Evolutionary conservation across 1,140 invertebrate genomes (phyloP).

Genomic region (Pachypeltis micranthus): DNA sequence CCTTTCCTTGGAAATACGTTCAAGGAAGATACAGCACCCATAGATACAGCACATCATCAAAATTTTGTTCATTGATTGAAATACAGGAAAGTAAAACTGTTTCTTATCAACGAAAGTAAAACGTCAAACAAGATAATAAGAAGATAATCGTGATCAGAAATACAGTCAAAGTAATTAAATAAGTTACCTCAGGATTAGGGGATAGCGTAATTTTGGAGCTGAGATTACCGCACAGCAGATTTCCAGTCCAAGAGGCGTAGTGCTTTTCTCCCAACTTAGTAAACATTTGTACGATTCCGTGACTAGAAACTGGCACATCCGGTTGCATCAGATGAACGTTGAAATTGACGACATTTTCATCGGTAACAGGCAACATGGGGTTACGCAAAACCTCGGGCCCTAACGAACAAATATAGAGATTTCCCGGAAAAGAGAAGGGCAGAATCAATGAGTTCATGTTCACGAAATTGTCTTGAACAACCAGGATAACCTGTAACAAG

Average conservation of each 20-base stretch:
- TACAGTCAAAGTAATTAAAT: slow-evolving; percentile 11
- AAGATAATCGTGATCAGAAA: neutral
- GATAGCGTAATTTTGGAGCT: slow-evolving; percentile 60
- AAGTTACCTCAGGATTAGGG: slow-evolving; percentile 55
- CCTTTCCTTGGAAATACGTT: too few species aligned
- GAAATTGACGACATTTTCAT: slow-evolving; percentile 50
- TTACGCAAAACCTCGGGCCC: neutral
- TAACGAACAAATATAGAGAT: slow-evolving; percentile 40
- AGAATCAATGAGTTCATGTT: slow-evolving; percentile 29
- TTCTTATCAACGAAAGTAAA: too few species aligned
- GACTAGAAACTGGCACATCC: slow-evolving; percentile 7
- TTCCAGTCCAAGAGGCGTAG: slow-evolving; percentile 63
- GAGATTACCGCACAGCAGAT: slow-evolving; percentile 63
- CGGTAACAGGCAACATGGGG: slow-evolving; percentile 44
- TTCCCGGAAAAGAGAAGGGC: slow-evolving; percentile 65
- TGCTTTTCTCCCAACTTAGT: slow-evolving; percentile 61
- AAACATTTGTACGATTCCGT: slow-evolving; percentile 49
- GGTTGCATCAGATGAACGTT: slow-evolving; percentile 37
- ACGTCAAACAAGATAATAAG: neutral
- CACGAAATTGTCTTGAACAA: neutral
- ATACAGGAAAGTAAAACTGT: too few species aligned
- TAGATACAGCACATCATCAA: too few species aligned
- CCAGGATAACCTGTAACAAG: slow-evolving; percentile 17
- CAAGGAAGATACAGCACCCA: too few species aligned
- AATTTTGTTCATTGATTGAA: too few species aligned